Conservation (phyloP, 2,888 invertebrate genomes). For the Pachycephus smyrnensis region DNA sequence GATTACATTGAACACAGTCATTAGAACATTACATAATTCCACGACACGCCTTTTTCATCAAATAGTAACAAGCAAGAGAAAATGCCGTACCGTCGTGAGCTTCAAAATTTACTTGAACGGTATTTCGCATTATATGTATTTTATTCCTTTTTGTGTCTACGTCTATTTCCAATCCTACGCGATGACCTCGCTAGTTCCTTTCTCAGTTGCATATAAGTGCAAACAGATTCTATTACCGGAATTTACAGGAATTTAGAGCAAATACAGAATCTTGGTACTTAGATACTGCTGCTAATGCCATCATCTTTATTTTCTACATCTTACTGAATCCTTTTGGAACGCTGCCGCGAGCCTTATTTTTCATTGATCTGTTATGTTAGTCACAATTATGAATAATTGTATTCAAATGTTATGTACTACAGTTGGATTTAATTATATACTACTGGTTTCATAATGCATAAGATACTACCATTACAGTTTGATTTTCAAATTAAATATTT, state of each 20-base stretch:
- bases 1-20: not conserved
- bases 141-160: not conserved
- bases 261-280: not conserved
- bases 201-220: not conserved
- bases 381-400: not conserved
- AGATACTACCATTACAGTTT: not conserved
- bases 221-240: not conserved
- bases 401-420: not conserved
- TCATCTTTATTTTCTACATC: not conserved
- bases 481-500: not conserved
- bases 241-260: not conserved
- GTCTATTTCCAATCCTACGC: not conserved
- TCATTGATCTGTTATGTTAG: not conserved
- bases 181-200: not conserved
- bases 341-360: not conserved
- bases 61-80: not conserved
- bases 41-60: not conserved
- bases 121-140: constrained; percentile 4
- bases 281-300: not conserved
- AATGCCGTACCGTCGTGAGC: constrained; percentile 3
- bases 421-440: not conserved
- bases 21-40: not conserved
- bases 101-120: constrained; percentile 1
- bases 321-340: not conserved
- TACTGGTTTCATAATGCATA: not conserved